A percentile compares a stretch with the other conserved stretches of the same genome.
Conservation (phyloP, 2,113 vertebrate genomes). For the Trichechus manatus region DNA sequence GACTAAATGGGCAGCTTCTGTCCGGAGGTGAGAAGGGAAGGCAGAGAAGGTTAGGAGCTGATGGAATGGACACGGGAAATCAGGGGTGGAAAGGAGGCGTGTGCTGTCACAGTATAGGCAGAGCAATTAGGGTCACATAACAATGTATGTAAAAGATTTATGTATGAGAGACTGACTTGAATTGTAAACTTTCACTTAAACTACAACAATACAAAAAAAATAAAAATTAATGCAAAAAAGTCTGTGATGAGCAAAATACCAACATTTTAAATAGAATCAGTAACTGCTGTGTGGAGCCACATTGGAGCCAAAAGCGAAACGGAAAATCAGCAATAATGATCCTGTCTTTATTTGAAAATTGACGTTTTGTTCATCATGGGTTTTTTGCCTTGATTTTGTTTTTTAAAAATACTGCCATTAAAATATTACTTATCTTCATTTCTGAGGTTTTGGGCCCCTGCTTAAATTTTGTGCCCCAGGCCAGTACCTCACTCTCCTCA, state of each 20-base stretch:
- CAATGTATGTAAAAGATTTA: too few relatives aligned
- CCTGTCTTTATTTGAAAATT: conserved; percentile 17
- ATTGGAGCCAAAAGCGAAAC: not conserved
- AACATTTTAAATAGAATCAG: not conserved
- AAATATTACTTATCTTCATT: conserved; percentile 15
- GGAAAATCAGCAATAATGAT: not conserved
- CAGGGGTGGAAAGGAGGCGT: too few relatives aligned
- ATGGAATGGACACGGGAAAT: too few relatives aligned
- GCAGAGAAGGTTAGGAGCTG: too few relatives aligned
- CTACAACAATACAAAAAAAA: too few relatives aligned
- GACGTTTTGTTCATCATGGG: not conserved
- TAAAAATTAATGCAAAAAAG: not conserved
- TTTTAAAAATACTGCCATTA: not conserved
- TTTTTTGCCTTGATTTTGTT: not conserved
- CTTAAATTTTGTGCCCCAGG: not conserved
- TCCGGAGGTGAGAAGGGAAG: too few relatives aligned
- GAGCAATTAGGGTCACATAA: too few relatives aligned
- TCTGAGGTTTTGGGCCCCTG: not conserved
- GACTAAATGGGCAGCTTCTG: too few relatives aligned
- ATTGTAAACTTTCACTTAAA: too few relatives aligned
- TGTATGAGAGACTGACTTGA: too few relatives aligned
- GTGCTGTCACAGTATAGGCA: too few relatives aligned
- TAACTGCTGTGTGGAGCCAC: not conserved
- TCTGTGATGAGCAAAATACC: not conserved
- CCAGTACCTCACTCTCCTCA: too few relatives aligned